Base-by-base conservation (phyloP, 2,797 vertebrate species). In the Acrossocheilus wenchowensis region DNA sequence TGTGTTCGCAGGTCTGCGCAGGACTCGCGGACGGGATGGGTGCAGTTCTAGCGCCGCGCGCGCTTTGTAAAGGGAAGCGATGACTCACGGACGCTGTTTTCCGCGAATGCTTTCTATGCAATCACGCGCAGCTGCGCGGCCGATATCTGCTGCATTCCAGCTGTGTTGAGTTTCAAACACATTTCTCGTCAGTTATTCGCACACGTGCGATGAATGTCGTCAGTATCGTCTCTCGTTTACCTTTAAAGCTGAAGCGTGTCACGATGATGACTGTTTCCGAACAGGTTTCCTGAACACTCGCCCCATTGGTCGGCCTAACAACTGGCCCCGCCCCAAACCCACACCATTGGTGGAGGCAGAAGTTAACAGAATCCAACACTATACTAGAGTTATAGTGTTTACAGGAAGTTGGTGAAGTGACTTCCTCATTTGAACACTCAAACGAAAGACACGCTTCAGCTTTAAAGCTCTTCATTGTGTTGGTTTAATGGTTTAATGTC, bases 21-120 rank as follows among this genome's bases (percentile, higher is more conserved):
- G 95, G 94, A 90, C 90, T 81, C 95, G 90, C 95, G 92, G 78
- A 71, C 96, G 0, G 96, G 95, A 92, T 99, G 98, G 98, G 98
- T 98, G 87, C 98, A 98, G 92, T 99, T 99, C 92, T 97, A 95
- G 50, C 9, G 5, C 21, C 50, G 15, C 50, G 15, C 6, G 34
- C 0, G 0, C 36, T 19, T n/a, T 12, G n/a, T 15, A 50, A 91
- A 85, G n/a, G 36, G 54, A 74, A 50, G 21, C 30, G 23, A 41
- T 1, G 64, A 85, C 43, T 78, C 78, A 57, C 52, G 60, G 82
- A 36, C 34, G 34, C 34, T 36, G 34, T 36, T 36, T 36, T 30
- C 30, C 30, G 30, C 30, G 30, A 2, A 75, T 39, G 68, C 43
- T 17, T 54, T 85, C 74, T 84, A 78, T 84, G 74, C 83, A 78